phyloP scores from a whole-genome alignment of 1,140 invertebrate species.

The Bemisia tabaci region DNA sequence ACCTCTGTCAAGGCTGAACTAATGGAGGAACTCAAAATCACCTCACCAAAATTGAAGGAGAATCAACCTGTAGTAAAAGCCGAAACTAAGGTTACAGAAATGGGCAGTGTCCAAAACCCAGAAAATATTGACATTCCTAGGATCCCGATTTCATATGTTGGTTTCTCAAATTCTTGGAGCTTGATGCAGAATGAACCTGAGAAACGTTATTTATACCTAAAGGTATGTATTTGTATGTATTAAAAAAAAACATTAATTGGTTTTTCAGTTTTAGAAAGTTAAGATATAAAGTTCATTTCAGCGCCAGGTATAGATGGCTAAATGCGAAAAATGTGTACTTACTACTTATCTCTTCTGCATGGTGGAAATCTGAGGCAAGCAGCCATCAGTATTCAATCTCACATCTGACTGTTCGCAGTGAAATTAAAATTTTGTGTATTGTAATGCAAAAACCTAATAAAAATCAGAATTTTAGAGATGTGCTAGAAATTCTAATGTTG shows the following conservation, averaged over 20 bases:
- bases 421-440: too few species aligned
- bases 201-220: neutral
- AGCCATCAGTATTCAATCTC: neutral
- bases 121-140: neutral
- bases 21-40: neutral
- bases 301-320: too few species aligned
- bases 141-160: neutral
- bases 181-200: neutral
- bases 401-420: neutral
- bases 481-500: too few species aligned
- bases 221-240: neutral
- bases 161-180: neutral
- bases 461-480: too few species aligned
- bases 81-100: neutral
- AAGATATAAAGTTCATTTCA: too few species aligned
- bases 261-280: neutral
- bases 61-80: neutral
- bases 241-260: neutral
- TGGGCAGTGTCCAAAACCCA: neutral
- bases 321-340: too few species aligned
- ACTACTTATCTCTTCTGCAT: too few species aligned
- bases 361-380: too few species aligned
- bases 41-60: neutral
- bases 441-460: too few species aligned
- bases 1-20: neutral